Conservation (phyloP, 2,888 invertebrate genomes). For the Drosophila longiperda region DNA sequence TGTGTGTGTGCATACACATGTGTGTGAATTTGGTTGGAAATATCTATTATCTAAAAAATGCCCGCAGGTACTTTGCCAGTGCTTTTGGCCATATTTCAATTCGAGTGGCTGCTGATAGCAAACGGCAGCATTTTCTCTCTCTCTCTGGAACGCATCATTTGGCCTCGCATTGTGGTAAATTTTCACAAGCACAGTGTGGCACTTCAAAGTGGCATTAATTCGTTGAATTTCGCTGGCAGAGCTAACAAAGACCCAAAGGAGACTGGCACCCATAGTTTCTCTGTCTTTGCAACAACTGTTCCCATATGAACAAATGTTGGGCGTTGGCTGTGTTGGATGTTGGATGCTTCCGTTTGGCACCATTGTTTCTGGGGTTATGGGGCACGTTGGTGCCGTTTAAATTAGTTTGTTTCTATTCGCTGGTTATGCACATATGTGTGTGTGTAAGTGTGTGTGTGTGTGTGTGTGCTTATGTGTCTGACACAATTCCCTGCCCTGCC, state of each 20-base stretch:
- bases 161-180: constrained; percentile 72
- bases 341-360: constrained; percentile 68
- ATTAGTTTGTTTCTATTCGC: constrained; percentile 71
- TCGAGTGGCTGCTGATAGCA: constrained; percentile 73
- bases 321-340: constrained; percentile 31
- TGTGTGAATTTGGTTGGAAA: constrained; percentile 46
- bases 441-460: constrained; percentile 22
- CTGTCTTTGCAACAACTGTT: constrained; percentile 29
- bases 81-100: constrained; percentile 76
- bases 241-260: constrained; percentile 19
- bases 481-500: constrained; percentile 61
- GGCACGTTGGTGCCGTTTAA: constrained; percentile 78
- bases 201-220: constrained; percentile 77
- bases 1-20: constrained; percentile 7
- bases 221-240: constrained; percentile 58
- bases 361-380: constrained; percentile 73
- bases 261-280: constrained; percentile 39
- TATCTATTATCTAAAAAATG: constrained; percentile 80
- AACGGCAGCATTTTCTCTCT: constrained; percentile 48
- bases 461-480: constrained; percentile 47
- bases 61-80: constrained; percentile 75
- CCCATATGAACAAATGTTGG: constrained; percentile 27
- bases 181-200: constrained; percentile 44
- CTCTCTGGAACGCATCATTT: constrained; percentile 4
- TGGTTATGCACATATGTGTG: constrained; percentile 2